phyloP scores from a whole-genome alignment of 1,140 invertebrate genomes.

The Trissolcus basalis region DNA sequence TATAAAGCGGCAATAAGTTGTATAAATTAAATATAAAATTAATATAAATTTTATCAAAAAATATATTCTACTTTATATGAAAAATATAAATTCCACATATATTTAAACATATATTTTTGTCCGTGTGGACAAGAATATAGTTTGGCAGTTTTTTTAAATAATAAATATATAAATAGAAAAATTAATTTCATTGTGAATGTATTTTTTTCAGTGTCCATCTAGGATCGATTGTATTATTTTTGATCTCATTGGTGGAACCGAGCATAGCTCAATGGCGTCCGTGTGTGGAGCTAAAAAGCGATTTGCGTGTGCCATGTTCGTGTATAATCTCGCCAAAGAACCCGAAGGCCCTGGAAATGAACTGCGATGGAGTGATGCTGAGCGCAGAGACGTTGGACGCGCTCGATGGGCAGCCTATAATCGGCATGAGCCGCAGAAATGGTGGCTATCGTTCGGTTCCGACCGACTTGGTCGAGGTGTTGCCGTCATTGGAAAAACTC shows the following conservation, averaged over 20 bases:
- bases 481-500: constrained; percentile 80
- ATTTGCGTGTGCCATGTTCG: constrained; percentile 80
- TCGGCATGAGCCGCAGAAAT: constrained; percentile 84
- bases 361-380: constrained; percentile 90
- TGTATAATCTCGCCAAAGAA: constrained; percentile 70
- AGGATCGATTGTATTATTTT: constrained; percentile 24
- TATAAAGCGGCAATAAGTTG: too few relatives aligned
- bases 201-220: constrained; percentile 28
- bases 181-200: too few relatives aligned
- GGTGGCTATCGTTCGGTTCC: constrained; percentile 88
- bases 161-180: too few relatives aligned
- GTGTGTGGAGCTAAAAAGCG: constrained; percentile 80
- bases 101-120: too few relatives aligned
- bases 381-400: constrained; percentile 83
- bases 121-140: too few relatives aligned
- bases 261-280: constrained; percentile 75
- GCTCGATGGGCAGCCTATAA: constrained; percentile 84
- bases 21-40: too few relatives aligned
- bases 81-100: too few relatives aligned
- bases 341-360: constrained; percentile 78
- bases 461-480: constrained; percentile 59
- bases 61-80: too few relatives aligned
- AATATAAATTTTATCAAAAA: too few relatives aligned
- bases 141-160: too few relatives aligned
- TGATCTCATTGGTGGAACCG: constrained; percentile 32